Evolutionary conservation across 2,113 vertebrate species (phyloP).

Genomic region (Gasterosteus nipponicus): DNA sequence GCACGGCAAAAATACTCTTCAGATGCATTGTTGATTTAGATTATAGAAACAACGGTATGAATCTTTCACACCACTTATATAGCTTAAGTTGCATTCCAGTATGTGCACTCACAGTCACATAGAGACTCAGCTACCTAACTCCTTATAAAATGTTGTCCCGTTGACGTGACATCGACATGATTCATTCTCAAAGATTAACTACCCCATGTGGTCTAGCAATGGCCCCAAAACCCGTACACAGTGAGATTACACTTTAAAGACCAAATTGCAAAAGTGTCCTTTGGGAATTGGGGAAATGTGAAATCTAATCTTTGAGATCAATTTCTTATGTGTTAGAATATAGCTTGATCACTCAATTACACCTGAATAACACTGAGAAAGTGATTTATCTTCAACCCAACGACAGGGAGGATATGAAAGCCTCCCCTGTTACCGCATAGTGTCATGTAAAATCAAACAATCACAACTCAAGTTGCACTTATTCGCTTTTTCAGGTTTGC

Average conservation of each 20-base stretch:
- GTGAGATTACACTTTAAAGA: slow-evolving; percentile 20
- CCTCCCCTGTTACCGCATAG: not conserved
- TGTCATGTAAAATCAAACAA: not conserved
- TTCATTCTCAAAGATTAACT: slow-evolving; percentile 8
- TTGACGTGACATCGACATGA: slow-evolving; percentile 12
- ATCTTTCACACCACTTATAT: not conserved
- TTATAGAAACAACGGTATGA: not conserved
- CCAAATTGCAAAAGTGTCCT: slow-evolving; percentile 40
- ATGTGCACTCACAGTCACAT: not conserved
- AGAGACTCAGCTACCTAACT: slow-evolving; percentile 4
- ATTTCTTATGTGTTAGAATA: slow-evolving; percentile 44
- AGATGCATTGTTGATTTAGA: slow-evolving; percentile 14
- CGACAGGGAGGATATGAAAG: not conserved
- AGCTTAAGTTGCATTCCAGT: not conserved
- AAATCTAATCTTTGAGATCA: slow-evolving; percentile 62
- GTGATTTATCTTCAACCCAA: slow-evolving; percentile 7
- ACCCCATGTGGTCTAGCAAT: slow-evolving; percentile 10
- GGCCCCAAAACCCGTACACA: slow-evolving; percentile 18
- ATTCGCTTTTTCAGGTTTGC: slow-evolving; percentile 1
- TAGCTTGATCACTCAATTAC: slow-evolving; percentile 30
- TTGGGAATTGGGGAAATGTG: slow-evolving; percentile 60
- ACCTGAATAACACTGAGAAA: not conserved
- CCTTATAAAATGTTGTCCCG: not conserved
- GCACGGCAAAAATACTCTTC: not conserved
- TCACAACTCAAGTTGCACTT: not conserved